A percentile compares a stretch with the other conserved stretches of the same genome.
Evolutionary conservation across 2,113 vertebrate species (phyloP).

Genomic region (Romanogobio albipinnatus): DNA sequence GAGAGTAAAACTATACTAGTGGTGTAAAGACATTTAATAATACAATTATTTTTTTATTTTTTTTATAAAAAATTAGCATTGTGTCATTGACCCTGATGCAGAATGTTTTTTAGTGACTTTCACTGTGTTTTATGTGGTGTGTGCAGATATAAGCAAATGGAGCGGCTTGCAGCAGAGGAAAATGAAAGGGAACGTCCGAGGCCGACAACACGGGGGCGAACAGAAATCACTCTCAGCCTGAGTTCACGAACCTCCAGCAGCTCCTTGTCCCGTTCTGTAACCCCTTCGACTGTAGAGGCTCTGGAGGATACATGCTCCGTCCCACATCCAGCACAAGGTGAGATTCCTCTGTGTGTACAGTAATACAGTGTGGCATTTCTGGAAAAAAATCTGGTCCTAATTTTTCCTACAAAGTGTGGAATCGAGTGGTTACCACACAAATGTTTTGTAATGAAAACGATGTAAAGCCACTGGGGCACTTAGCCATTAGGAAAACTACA

Average conservation of each 20-base stretch:
- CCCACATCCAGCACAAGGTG: conserved; percentile 74
- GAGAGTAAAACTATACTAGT: background rate
- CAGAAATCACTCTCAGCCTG: conserved; percentile 90
- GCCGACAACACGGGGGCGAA: conserved; percentile 79
- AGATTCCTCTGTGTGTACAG: conserved; percentile 33
- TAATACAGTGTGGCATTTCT: background rate
- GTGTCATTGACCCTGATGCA: background rate
- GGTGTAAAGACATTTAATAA: background rate
- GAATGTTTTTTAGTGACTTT: background rate
- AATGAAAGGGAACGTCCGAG: conserved; percentile 86
- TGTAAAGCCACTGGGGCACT: background rate
- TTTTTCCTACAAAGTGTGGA: conserved; percentile 13
- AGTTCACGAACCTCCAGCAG: conserved; percentile 76
- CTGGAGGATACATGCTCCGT: conserved; percentile 69
- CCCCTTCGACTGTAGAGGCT: conserved; percentile 72
- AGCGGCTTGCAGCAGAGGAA: conserved; percentile 86
- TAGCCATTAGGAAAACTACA: background rate
- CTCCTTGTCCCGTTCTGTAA: conserved; percentile 67
- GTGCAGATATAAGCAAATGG: conserved; percentile 90
- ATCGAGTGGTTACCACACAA: conserved; percentile 15
- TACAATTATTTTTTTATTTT: no score
- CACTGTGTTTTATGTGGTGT: background rate
- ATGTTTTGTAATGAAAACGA: conserved; percentile 16
- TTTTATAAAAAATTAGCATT: no score
- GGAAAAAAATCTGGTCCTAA: background rate